A percentile compares a stretch with the other conserved stretches of the same genome.
Conservation (phyloP, 1,140 invertebrate genomes). For the Portunus trituberculatus region DNA sequence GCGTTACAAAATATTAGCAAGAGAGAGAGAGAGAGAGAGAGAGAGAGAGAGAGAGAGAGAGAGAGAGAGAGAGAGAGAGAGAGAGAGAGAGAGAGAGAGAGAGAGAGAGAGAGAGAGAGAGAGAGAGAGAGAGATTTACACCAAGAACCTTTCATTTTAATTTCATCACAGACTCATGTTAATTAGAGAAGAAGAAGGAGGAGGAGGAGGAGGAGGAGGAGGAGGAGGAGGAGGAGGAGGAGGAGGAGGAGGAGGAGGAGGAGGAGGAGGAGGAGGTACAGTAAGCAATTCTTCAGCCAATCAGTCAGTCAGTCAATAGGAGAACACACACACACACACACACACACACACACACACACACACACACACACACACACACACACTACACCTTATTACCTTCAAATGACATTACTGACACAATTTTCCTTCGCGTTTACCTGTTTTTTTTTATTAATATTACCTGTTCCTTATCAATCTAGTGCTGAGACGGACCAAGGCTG, state of each 20-base stretch:
- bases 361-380: no score
- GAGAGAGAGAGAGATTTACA: not conserved
- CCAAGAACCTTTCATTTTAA: not conserved
- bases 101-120: not conserved
- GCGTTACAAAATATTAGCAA: not conserved
- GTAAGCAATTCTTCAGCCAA: no score
- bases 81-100: not conserved
- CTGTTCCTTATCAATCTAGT: no score
- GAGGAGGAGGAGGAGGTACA: not conserved
- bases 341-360: no score
- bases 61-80: not conserved
- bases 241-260: not conserved
- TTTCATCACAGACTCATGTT: not conserved
- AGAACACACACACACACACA: no score
- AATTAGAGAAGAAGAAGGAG: not conserved
- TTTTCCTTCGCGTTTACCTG: no score
- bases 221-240: not conserved
- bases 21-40: not conserved
- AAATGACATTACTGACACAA: no score
- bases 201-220: not conserved
- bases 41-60: not conserved
- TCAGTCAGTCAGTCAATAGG: no score
- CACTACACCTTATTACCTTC: no score
- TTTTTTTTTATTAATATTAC: no score
- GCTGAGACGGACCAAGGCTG: no score